Evolutionary conservation across 2,113 vertebrate species (phyloP), one percentile per base, ranked within the genome.

Genomic region (Cnemophilus loriae): DNA sequence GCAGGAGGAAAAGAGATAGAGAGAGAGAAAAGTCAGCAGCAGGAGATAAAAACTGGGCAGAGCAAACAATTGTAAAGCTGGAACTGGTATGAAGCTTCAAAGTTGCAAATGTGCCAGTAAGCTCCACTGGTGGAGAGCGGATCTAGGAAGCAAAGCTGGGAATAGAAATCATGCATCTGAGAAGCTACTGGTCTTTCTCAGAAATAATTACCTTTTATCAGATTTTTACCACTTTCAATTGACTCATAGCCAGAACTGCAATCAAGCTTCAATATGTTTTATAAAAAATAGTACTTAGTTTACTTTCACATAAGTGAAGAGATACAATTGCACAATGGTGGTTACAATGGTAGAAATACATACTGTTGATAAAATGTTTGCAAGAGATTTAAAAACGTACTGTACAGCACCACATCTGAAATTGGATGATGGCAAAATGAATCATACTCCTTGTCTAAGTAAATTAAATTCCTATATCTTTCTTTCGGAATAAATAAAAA

Each of bases 251-350:
- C 95, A 95, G 82, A 90, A 97, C 69, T 95, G 76, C 97, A 93
- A 91, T 95, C 95, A 97, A 97, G 94, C 89, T 95, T 98, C 97
- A 95, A 55, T 96, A 69, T 95, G 87, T 98, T 98, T 98, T 98
- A 98, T 99, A 99, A 99, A 99, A 98, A 99, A 98, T 97, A 98
- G 98, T 98, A 98, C 98, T 98, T 98, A 96, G 96, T 96, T 98
- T 97, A 97, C 97, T 98, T 97, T 98, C 98, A 98, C 98, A 97
- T 97, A 98, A 97, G 97, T 98, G 98, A 98, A 98, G 96, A 98
- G 96, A 97, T 97, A 98, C 97, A 98, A 97, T 98, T 97, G 96
- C 97, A 99, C 98, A 97, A 98, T 98, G 96, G 97, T 97, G 97
- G 96, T 97, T 98, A 98, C 97, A 98, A 97, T 98, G 97, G 83